These are phyloP conservation scores for Colostygia pectinataria DNA, from an alignment of 2,888 invertebrate genomes.

Conservation along the genomic window DNA sequence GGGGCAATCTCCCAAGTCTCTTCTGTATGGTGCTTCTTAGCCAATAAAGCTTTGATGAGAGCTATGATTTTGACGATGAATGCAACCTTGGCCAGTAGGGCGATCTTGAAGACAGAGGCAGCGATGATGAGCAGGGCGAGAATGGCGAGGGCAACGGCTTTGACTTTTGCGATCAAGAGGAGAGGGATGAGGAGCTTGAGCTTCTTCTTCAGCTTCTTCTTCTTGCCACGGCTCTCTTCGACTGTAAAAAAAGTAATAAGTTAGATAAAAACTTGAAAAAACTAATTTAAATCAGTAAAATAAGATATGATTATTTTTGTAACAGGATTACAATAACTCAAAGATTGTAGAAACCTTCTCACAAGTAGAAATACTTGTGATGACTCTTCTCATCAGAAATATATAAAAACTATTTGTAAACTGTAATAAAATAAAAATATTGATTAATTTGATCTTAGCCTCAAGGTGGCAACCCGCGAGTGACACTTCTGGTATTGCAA, in stretches of 20 bases:
- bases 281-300: too few relatives aligned
- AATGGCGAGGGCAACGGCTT: constrained; percentile 86
- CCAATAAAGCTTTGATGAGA: constrained; percentile 63
- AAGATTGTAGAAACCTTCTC: too few relatives aligned
- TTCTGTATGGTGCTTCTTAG: constrained; percentile 64
- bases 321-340: too few relatives aligned
- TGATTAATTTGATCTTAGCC: too few relatives aligned
- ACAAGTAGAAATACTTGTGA: too few relatives aligned
- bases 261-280: too few relatives aligned
- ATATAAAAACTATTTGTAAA: too few relatives aligned
- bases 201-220: constrained; percentile 86
- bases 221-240: constrained; percentile 85
- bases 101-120: constrained; percentile 87
- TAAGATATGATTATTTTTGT: too few relatives aligned
- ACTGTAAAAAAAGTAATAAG: constrained; percentile 62
- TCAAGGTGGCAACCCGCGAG: too few relatives aligned
- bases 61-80: constrained; percentile 76
- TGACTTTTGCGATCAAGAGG: constrained; percentile 85
- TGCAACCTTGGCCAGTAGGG: constrained; percentile 89
- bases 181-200: constrained; percentile 77
- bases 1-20: constrained; percentile 48
- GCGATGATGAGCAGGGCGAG: constrained; percentile 86
- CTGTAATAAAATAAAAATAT: too few relatives aligned
- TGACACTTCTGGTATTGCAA: too few relatives aligned
- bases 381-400: too few relatives aligned